Conservation (phyloP, 2,888 invertebrate species). For the Pterostichus niger region DNA sequence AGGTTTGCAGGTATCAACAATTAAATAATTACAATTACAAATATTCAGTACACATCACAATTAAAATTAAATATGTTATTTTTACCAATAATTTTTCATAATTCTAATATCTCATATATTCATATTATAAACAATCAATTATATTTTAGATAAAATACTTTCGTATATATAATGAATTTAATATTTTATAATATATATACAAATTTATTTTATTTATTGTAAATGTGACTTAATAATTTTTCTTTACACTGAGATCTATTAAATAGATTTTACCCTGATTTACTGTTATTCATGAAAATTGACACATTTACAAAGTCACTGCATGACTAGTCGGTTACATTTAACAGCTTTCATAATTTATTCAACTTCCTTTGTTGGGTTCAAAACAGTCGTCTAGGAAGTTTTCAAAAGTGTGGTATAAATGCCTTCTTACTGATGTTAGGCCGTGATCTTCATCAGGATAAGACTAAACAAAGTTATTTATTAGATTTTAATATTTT, state of each 20-base stretch:
- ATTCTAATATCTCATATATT: slow-evolving; percentile 16
- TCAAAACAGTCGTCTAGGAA: slow-evolving; percentile 85
- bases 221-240: slow-evolving; percentile 53
- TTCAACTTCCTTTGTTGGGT: slow-evolving; percentile 68
- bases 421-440: slow-evolving; percentile 88
- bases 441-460: slow-evolving; percentile 96
- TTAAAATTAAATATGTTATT: slow-evolving; percentile 23
- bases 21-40: slow-evolving; percentile 39
- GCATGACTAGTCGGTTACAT: slow-evolving; percentile 62
- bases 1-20: slow-evolving; percentile 24
- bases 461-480: slow-evolving; percentile 85
- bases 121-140: slow-evolving; percentile 36
- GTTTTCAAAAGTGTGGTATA: slow-evolving; percentile 93
- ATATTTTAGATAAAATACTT: slow-evolving; percentile 58
- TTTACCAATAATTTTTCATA: neutral
- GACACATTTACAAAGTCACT: slow-evolving; percentile 68
- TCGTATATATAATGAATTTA: slow-evolving; percentile 53
- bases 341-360: slow-evolving; percentile 34
- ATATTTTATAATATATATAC: slow-evolving; percentile 64
- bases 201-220: slow-evolving; percentile 63
- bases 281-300: slow-evolving; percentile 65
- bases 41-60: slow-evolving; percentile 46
- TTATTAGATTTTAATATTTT: slow-evolving; percentile 9
- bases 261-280: slow-evolving; percentile 65
- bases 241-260: slow-evolving; percentile 60